Evolutionary conservation across 2,113 vertebrate genomes (phyloP).

Genomic region (Nerophis lumbriciformis): DNA sequence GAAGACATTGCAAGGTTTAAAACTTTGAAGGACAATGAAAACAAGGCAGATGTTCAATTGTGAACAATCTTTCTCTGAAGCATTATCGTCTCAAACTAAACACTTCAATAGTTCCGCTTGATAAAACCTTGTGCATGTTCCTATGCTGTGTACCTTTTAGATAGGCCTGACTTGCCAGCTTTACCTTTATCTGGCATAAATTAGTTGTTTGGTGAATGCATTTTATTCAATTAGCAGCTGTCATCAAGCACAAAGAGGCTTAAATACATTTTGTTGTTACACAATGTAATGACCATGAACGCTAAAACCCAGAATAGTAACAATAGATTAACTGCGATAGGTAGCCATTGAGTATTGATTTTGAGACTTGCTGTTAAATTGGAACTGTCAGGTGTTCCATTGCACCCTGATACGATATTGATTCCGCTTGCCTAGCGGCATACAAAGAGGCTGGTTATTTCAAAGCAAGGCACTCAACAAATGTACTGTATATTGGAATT

Average conservation of each 20-base stretch:
- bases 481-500: constrained; percentile 42
- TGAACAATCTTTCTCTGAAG: constrained; percentile 41
- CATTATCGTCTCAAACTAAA: constrained; percentile 31
- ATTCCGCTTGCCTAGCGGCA: constrained; percentile 62
- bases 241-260: constrained; percentile 36
- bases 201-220: constrained; percentile 40
- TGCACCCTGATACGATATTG: constrained; percentile 79
- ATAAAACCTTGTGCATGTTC: constrained; percentile 59
- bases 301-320: constrained; percentile 59
- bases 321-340: constrained; percentile 57
- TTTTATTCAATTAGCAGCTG: constrained; percentile 59
- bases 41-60: constrained; percentile 30
- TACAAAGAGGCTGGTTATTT: constrained; percentile 59
- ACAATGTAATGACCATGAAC: constrained; percentile 50
- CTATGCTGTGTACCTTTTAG: constrained; percentile 32
- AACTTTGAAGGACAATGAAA: constrained; percentile 15
- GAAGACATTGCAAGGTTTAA: background rate
- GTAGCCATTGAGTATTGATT: constrained; percentile 67
- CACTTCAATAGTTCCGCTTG: constrained; percentile 53
- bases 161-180: constrained; percentile 22
- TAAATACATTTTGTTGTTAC: constrained; percentile 63
- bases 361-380: constrained; percentile 72
- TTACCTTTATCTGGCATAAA: constrained; percentile 20
- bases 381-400: constrained; percentile 77
- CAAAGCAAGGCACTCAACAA: constrained; percentile 6